Percentiles rank a stretch among this genome's conserved stretches.
Conservation (phyloP, 2,888 invertebrate species). For the Anthrax anthrax region DNA sequence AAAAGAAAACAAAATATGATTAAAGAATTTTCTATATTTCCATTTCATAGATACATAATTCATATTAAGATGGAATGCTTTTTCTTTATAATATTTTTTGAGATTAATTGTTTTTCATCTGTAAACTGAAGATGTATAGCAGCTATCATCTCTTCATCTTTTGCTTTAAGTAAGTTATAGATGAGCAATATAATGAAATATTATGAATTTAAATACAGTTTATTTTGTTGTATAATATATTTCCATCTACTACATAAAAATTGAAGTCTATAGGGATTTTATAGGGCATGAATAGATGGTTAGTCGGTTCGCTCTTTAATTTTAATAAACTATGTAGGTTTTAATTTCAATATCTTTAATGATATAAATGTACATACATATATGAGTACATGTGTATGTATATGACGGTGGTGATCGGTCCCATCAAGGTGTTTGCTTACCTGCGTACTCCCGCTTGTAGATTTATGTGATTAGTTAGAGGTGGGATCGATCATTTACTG, state of each 20-base stretch:
- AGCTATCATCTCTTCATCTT: slow-evolving; percentile 12
- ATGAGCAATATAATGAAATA: no score
- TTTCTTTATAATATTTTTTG: neutral
- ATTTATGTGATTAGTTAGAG: slow-evolving; percentile 8
- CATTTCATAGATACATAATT: neutral
- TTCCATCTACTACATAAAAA: no score
- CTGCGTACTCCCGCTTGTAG: slow-evolving; percentile 4
- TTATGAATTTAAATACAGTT: no score
- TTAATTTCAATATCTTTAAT: no score
- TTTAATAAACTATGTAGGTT: no score
- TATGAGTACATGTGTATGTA: neutral
- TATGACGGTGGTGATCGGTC: neutral
- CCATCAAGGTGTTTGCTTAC: slow-evolving; percentile 8
- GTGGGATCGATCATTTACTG: slow-evolving; percentile 7
- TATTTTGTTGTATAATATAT: no score
- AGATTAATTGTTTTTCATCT: slow-evolving; percentile 11
- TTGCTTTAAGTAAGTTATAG: neutral
- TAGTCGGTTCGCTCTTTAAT: no score
- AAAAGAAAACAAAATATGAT: no score
- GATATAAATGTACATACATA: no score
- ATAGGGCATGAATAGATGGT: no score
- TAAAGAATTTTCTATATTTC: neutral
- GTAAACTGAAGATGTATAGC: neutral
- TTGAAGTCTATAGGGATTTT: no score
- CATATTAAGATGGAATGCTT: no score